Evolutionary conservation across 2,797 vertebrate genomes (phyloP), one percentile per base, ranked within the genome.

Genomic region (Nothura maculosa): DNA sequence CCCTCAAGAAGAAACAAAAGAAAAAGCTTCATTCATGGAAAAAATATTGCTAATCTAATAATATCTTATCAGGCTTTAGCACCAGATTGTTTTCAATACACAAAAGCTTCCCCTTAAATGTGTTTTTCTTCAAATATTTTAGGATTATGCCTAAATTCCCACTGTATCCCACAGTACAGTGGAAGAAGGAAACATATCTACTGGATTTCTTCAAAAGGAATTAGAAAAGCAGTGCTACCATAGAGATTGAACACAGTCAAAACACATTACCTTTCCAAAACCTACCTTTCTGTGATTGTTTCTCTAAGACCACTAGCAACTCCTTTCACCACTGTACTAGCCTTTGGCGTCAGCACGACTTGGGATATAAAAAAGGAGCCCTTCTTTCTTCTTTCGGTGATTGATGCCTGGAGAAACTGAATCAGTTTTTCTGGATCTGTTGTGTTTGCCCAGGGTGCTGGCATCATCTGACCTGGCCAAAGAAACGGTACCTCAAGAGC

Each of bases 391-490:
- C 99, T 99, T 83, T 99, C 99, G 1, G 98, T 98, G 95, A 99
- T 98, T 21, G 99, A 99, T 0, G 99, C 98, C 96, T 99, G 99
- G 68, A 99, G 98, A 96, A 99, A 99, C 92, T 99, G 99, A 96
- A 99, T 98, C 87, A 99, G 95, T 98, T 99, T 99, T 96, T 99
- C 99, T 0, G 99, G 98, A 96, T 99, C 99, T 1, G 99, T 99
- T 80, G 99, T 99, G 97, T 99, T 99, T 93, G 99, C 99, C 99
- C 99, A 99, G 11, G 99, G 99, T 57, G 99, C 96, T 9, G 99
- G 99, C 99, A 99, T 99, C 99, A 99, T 99, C 98, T 99, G 99
- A 68, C 99, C 99, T 1, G 99, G 99, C 99, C 99, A 99, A 81
- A 99, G 98, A 95, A 99, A 99, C 18, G 99, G 98, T 43, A 99